phyloP scores from a whole-genome alignment of 2,797 vertebrate genomes.

The Xerus rutilus region DNA sequence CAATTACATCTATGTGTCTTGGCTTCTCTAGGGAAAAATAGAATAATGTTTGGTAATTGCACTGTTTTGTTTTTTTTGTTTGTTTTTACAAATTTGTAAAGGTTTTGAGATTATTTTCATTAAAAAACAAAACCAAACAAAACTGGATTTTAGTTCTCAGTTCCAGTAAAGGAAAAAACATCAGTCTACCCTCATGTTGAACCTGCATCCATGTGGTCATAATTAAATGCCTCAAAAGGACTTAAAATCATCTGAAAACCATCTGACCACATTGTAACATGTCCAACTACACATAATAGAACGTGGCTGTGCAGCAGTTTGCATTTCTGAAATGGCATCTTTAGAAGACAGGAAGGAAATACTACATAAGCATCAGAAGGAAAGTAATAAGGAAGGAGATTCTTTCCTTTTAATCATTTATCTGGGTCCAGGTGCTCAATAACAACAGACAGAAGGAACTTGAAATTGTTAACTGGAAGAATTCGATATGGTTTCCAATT shows the following conservation, averaged over 20 bases:
- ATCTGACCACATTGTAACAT: neutral
- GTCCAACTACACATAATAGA: neutral
- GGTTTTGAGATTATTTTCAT: conserved; percentile 6
- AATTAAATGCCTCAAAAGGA: conserved; percentile 71
- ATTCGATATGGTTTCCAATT: neutral
- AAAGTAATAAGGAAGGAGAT: neutral
- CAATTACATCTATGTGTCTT: neutral
- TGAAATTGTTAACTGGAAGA: neutral
- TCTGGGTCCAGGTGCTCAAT: neutral
- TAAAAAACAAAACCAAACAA: conserved; percentile 21
- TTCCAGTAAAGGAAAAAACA: neutral
- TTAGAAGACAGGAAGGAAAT: neutral
- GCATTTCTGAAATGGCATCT: neutral
- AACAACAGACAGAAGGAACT: neutral
- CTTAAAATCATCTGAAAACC: conserved; percentile 48
- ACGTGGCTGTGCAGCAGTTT: neutral
- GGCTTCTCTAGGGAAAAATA: conserved; percentile 16
- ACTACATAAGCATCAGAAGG: neutral
- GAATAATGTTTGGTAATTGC: neutral
- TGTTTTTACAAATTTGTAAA: conserved; percentile 32
- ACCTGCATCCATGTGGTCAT: conserved; percentile 67
- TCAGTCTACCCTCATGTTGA: conserved; percentile 63
- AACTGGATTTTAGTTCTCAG: conserved; percentile 16
- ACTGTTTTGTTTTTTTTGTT: neutral
- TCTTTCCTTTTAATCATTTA: neutral